Percentiles rank a stretch among this genome's conserved stretches.
Evolutionary conservation across 2,888 invertebrate genomes (phyloP).

Genomic region (Sarcophaga carnaria): DNA sequence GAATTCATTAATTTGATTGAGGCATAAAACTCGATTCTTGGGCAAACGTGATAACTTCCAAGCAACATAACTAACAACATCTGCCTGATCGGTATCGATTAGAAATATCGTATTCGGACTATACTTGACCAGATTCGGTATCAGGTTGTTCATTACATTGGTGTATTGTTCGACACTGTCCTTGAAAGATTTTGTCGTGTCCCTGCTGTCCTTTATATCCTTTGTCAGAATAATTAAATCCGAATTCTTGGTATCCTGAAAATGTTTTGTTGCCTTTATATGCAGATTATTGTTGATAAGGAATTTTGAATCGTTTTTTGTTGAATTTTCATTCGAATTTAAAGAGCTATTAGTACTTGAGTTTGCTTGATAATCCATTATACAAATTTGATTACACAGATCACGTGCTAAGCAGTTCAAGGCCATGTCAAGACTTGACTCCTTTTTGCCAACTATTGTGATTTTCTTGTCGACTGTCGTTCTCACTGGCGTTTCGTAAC

Average conservation of each 20-base stretch:
- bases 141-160: constrained; percentile 32
- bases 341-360: neutral
- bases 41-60: constrained; percentile 51
- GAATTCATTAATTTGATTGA: constrained; percentile 6
- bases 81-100: constrained; percentile 49
- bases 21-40: constrained; percentile 33
- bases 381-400: constrained; percentile 52
- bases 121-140: constrained; percentile 51
- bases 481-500: neutral
- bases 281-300: neutral
- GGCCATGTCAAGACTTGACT: constrained; percentile 28
- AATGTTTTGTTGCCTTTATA: constrained; percentile 48
- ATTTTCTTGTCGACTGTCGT: constrained; percentile 24
- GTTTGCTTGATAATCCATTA: constrained; percentile 44
- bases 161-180: constrained; percentile 31
- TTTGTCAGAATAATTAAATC: constrained; percentile 54
- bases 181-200: neutral
- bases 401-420: constrained; percentile 45
- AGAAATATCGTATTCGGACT: constrained; percentile 56
- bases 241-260: constrained; percentile 52
- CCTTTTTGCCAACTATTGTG: constrained; percentile 39
- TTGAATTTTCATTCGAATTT: neutral
- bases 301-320: neutral
- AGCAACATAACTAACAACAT: constrained; percentile 45
- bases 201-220: constrained; percentile 18